Evolutionary conservation across 2,113 vertebrate species (phyloP).

Genomic region (Eclectus roratus): DNA sequence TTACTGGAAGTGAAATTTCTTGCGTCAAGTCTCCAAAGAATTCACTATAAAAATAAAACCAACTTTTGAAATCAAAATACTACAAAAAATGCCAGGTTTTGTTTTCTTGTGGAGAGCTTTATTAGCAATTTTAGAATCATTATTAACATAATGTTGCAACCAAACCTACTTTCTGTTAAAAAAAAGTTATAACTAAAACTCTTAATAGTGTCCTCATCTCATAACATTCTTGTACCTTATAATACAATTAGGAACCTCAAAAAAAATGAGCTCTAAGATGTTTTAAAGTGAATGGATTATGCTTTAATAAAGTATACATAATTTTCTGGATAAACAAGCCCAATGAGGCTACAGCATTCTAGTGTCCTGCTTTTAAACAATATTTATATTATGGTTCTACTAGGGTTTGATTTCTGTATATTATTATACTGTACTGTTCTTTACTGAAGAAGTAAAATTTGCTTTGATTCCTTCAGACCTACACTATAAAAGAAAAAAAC

Average conservation of each 20-base stretch:
- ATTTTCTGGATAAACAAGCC: neutral
- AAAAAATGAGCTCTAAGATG: neutral
- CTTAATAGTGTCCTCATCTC: neutral
- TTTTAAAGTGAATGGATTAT: neutral
- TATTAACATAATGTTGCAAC: neutral
- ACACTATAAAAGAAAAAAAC: neutral
- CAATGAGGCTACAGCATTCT: neutral
- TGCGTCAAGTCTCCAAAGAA: neutral
- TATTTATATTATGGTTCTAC: neutral
- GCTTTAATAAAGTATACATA: neutral
- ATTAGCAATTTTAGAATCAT: neutral
- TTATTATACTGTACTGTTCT: neutral
- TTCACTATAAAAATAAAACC: neutral
- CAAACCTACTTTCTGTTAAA: neutral
- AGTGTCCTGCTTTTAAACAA: neutral
- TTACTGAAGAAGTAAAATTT: neutral
- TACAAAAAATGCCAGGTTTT: neutral
- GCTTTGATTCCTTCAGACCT: neutral
- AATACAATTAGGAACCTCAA: neutral
- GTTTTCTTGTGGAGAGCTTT: neutral
- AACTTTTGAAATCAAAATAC: neutral
- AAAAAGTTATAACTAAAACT: neutral
- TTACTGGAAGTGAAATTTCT: neutral
- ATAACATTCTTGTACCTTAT: neutral
- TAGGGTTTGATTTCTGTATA: neutral